These are phyloP conservation scores for Octopus bimaculoides DNA, from an alignment of 1,140 invertebrate genomes.

Conservation along the genomic window DNA sequence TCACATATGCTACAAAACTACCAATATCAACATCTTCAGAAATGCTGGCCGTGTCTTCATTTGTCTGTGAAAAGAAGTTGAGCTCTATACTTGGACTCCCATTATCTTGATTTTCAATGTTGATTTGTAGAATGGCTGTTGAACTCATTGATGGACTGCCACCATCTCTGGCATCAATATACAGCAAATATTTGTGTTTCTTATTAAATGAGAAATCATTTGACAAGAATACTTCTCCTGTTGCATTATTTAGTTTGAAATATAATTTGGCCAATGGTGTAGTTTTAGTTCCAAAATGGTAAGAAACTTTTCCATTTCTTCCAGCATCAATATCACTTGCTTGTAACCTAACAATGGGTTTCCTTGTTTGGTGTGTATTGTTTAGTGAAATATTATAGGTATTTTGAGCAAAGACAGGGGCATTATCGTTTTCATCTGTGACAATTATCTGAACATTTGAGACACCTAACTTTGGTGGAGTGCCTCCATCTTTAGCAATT, in stretches of 20 bases:
- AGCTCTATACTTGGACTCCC: slow-evolving; percentile 23
- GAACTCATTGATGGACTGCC: slow-evolving; percentile 32
- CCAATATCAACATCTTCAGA: background rate
- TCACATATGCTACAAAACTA: slow-evolving; percentile 7
- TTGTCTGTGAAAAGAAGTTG: slow-evolving; percentile 16
- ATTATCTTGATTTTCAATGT: slow-evolving; percentile 25
- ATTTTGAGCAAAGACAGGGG: slow-evolving; percentile 70
- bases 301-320: slow-evolving; percentile 56
- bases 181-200: background rate
- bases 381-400: slow-evolving; percentile 31
- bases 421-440: slow-evolving; percentile 55
- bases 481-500: slow-evolving; percentile 15
- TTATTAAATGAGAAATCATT: background rate
- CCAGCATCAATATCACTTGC: slow-evolving; percentile 42
- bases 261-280: background rate
- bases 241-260: background rate
- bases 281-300: slow-evolving; percentile 71
- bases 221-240: background rate
- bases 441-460: slow-evolving; percentile 59
- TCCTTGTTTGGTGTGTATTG: slow-evolving; percentile 26
- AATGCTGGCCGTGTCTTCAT: background rate
- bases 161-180: slow-evolving; percentile 38
- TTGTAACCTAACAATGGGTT: slow-evolving; percentile 28
- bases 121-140: slow-evolving; percentile 25
- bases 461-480: slow-evolving; percentile 37